A percentile compares a stretch with the other conserved stretches of the same genome.
Evolutionary conservation across 1,140 invertebrate species (phyloP).

Genomic region (Kradibia gibbosae): DNA sequence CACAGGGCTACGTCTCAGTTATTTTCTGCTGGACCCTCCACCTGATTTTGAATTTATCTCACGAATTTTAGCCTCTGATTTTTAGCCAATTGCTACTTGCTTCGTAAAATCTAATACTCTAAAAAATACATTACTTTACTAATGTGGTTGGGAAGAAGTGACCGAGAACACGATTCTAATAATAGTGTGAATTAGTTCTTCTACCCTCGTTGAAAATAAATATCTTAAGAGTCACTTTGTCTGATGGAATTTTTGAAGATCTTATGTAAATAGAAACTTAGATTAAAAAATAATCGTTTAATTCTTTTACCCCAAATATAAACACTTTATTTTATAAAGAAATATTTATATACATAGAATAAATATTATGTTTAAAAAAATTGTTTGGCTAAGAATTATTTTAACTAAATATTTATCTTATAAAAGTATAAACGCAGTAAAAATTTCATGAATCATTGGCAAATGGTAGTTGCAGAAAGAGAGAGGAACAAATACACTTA

Average conservation of each 20-base stretch:
- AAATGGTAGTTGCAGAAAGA: neutral
- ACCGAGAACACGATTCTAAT: neutral
- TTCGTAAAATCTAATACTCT: neutral
- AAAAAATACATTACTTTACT: neutral
- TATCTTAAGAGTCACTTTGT: neutral
- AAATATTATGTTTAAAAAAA: neutral
- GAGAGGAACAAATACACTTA: neutral
- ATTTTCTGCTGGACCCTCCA: neutral
- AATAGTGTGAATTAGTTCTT: neutral
- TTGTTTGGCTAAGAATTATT: neutral
- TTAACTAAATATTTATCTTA: neutral
- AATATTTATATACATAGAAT: neutral
- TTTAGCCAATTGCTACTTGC: neutral
- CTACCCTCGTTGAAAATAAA: conserved; percentile 2
- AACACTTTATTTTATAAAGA: neutral
- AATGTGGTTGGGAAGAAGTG: neutral
- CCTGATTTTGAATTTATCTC: conserved; percentile 15
- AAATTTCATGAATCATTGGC: neutral
- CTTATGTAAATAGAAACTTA: neutral
- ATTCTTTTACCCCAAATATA: neutral
- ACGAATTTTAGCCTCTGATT: neutral
- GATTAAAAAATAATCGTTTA: neutral
- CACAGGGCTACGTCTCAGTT: neutral
- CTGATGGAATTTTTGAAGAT: neutral
- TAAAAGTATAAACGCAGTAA: neutral